phyloP scores from a whole-genome alignment of 2,113 vertebrate species.

The Reinhardtius hippoglossoides region DNA sequence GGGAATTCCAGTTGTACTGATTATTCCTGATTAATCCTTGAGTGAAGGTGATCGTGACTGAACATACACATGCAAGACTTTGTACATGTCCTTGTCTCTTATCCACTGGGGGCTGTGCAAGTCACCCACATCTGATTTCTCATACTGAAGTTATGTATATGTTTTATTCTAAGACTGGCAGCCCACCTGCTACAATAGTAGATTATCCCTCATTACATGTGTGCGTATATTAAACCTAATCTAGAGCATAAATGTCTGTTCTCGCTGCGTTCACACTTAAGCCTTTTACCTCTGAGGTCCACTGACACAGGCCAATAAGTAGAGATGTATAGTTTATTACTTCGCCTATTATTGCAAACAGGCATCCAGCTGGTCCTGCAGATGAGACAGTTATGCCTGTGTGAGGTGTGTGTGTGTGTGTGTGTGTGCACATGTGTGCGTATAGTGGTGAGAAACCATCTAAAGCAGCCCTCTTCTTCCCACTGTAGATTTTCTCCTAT shows the following conservation, averaged over 20 bases:
- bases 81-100: slow-evolving; percentile 28
- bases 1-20: slow-evolving; percentile 21
- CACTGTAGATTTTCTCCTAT: slow-evolving; percentile 25
- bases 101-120: background rate
- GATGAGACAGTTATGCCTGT: slow-evolving; percentile 32
- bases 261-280: background rate
- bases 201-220: slow-evolving; percentile 62
- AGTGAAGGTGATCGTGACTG: slow-evolving; percentile 19
- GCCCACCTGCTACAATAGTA: slow-evolving; percentile 23
- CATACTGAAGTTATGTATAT: background rate
- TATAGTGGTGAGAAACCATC: slow-evolving; percentile 5
- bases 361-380: slow-evolving; percentile 36
- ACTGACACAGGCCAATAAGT: slow-evolving; percentile 47
- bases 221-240: slow-evolving; percentile 58
- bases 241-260: slow-evolving; percentile 55
- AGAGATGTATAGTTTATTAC: slow-evolving; percentile 40
- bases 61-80: slow-evolving; percentile 19
- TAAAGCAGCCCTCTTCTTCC: slow-evolving; percentile 21
- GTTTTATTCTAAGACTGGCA: background rate
- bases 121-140: background rate
- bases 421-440: background rate
- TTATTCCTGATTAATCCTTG: slow-evolving; percentile 27
- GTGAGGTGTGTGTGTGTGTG: background rate
- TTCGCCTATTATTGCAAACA: too few relatives aligned
- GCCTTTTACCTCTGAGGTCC: slow-evolving; percentile 19